Evolutionary conservation across 1,140 invertebrate genomes (phyloP), one percentile per base, ranked within the genome.

Genomic region (Portunus trituberculatus): DNA sequence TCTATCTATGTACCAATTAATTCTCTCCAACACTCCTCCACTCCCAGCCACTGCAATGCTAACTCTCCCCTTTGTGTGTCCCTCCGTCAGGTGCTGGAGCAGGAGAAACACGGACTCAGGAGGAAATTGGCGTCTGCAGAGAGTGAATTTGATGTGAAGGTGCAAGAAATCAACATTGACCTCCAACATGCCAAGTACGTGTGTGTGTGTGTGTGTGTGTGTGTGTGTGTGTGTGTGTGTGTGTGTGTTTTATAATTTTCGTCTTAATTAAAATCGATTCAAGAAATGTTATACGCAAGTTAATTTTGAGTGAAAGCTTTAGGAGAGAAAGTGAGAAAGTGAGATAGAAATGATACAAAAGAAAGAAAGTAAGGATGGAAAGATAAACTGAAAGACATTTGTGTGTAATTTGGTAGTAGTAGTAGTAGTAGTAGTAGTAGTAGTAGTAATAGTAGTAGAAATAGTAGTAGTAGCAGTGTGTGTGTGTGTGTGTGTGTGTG

Each of bases 41-140:
- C 39, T 39, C 6, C 39, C 39, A 6, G 39, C 39, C 6, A 39
- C 39, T 25, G 7, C 59, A 25, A 4, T 25, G 20, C 59, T 76
- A 8, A 76, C 8, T 76, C 59, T 76, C 7, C 59, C 7, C 20
- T 76, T 25, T 25, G 10, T n/a, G 20, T 8, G 87, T 92, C 96
- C 95, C 83, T 96, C 96, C 97, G 97, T 28, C 97, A 99, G 99
- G 98, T 98, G 96, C 97, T 99, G 97, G 99, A 99, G 97, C 99
- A 99, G 97, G 99, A 99, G 97, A 98, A 99, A 96, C 98, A 99
- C 97, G 97, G 98, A 16, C 97, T 99, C 14, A 97, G 98, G 86
- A 97, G 99, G 59, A 98, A 98, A 96, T 97, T 99, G 96, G 98
- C 98, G 92, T 98, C 98, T 20, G 98, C 98, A 16, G 98, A 98